phyloP scores from a whole-genome alignment of 2,113 vertebrate species.

The Isichthys henryi region DNA sequence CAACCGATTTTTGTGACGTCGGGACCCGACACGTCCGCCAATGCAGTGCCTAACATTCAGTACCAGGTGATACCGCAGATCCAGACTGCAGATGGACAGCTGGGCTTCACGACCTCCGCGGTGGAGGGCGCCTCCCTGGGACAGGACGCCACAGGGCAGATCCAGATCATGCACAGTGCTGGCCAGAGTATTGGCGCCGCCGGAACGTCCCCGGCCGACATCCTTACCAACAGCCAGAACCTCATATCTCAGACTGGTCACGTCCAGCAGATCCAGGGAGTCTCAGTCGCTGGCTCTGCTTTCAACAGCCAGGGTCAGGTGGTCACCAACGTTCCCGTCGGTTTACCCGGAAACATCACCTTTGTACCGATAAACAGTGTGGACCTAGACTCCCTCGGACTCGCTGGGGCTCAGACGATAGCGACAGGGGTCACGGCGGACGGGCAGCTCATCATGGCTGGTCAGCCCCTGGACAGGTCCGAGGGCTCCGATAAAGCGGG shows the following conservation, averaged over 20 bases:
- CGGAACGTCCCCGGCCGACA: conserved; percentile 73
- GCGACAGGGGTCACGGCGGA: conserved; percentile 92
- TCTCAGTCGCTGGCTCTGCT: conserved; percentile 83
- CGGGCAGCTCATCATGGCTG: conserved; percentile 86
- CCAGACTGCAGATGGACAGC: conserved; percentile 90
- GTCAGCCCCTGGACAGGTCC: conserved; percentile 77
- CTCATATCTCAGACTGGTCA: conserved; percentile 91
- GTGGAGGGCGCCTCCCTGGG: conserved; percentile 79
- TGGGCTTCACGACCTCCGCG: conserved; percentile 84
- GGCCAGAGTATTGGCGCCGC: conserved; percentile 82
- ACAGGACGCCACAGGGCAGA: conserved; percentile 85
- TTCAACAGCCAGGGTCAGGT: conserved; percentile 94
- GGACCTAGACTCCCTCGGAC: conserved; percentile 94
- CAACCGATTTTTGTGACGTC: conserved; percentile 93
- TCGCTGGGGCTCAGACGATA: conserved; percentile 92
- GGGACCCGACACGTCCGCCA: conserved; percentile 83
- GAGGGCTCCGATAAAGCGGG: conserved; percentile 81
- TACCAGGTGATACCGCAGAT: conserved; percentile 99
- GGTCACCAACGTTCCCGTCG: conserved; percentile 93
- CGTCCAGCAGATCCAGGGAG: conserved; percentile 87
- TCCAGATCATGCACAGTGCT: conserved; percentile 91
- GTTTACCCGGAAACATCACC: conserved; percentile 94
- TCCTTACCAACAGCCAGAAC: conserved; percentile 77
- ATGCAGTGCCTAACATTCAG: conserved; percentile 94
- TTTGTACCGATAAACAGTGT: conserved; percentile 98